Conservation (phyloP, 2,888 invertebrate genomes). For the Phyllotreta cruciferae region DNA sequence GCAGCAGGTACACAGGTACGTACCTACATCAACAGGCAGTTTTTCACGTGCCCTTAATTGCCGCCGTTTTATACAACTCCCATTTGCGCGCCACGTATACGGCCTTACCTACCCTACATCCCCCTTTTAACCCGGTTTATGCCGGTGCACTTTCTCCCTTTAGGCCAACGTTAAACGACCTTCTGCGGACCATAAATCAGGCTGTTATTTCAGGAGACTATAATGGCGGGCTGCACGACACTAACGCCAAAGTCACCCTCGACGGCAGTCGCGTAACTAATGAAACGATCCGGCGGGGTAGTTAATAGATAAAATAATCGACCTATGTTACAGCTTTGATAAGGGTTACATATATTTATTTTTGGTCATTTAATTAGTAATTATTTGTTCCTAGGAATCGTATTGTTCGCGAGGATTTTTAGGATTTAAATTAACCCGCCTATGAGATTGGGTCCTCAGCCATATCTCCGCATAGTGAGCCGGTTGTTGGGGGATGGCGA, state of each 20-base stretch:
- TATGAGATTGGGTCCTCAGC: not conserved
- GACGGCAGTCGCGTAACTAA: slow-evolving; percentile 11
- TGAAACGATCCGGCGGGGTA: not conserved
- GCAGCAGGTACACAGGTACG: too few species aligned
- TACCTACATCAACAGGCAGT: too few species aligned
- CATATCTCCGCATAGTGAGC: not conserved
- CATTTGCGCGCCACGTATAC: slow-evolving; percentile 7
- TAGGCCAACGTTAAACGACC: slow-evolving; percentile 27
- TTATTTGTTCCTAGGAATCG: too few species aligned
- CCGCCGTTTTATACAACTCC: slow-evolving; percentile 12
- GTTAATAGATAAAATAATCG: not conserved
- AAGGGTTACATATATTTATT: too few species aligned
- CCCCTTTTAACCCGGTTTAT: slow-evolving; percentile 16
- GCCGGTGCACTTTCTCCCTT: slow-evolving; percentile 13
- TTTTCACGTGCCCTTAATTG: slow-evolving; percentile 12
- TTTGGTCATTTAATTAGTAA: too few species aligned
- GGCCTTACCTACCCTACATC: not conserved
- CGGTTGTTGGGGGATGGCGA: not conserved
- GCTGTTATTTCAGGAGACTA: slow-evolving; percentile 33
- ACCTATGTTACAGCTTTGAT: too few species aligned
- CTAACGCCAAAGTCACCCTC: not conserved
- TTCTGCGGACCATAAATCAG: slow-evolving; percentile 37
- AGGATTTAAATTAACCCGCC: not conserved
- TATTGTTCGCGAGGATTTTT: too few species aligned
- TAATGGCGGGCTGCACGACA: slow-evolving; percentile 22